Conservation (phyloP, 2,888 invertebrate species). For the Dryocosmus kuriphilus region DNA sequence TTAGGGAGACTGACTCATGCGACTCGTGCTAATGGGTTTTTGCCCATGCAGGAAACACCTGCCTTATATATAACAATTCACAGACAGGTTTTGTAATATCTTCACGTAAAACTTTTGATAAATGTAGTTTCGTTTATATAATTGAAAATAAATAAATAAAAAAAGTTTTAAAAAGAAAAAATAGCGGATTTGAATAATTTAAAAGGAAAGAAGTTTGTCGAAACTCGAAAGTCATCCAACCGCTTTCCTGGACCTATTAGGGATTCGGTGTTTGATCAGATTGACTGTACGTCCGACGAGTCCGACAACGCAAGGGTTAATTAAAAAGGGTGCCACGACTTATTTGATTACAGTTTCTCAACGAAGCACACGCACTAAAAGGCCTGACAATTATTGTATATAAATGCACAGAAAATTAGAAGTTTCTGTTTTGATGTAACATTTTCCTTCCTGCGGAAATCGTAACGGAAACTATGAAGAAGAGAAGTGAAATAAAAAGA, state of each 20-base stretch:
- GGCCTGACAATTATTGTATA: too few relatives aligned
- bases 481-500: slow-evolving; percentile 25
- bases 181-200: not conserved
- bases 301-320: slow-evolving; percentile 62
- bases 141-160: too few relatives aligned
- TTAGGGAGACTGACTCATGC: slow-evolving; percentile 1
- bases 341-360: slow-evolving; percentile 65
- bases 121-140: too few relatives aligned
- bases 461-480: slow-evolving; percentile 59
- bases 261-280: slow-evolving; percentile 66
- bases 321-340: slow-evolving; percentile 69
- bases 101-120: not conserved
- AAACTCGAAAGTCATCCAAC: slow-evolving; percentile 22
- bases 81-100: too few relatives aligned
- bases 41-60: not conserved
- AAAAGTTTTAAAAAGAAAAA: not conserved
- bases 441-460: too few relatives aligned
- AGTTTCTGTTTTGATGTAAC: too few relatives aligned
- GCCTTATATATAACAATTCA: slow-evolving; percentile 1
- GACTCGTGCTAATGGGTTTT: slow-evolving; percentile 1
- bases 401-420: too few relatives aligned
- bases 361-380: not conserved
- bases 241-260: slow-evolving; percentile 36
- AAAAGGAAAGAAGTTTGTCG: not conserved
- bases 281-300: slow-evolving; percentile 56